phyloP scores from a whole-genome alignment of 2,888 invertebrate species.

The Oxystoma pomonae region DNA sequence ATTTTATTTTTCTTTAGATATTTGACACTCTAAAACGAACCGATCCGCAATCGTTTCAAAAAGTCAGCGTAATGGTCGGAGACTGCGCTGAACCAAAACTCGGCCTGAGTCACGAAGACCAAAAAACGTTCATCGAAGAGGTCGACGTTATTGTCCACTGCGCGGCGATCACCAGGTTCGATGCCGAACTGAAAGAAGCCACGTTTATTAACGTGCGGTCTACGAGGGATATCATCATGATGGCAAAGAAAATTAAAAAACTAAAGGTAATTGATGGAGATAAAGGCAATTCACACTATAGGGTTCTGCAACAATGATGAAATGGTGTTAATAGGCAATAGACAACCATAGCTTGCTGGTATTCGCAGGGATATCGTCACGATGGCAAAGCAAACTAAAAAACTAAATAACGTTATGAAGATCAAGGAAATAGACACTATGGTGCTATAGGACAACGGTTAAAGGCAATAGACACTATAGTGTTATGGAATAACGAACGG shows the following conservation, averaged over 20 bases:
- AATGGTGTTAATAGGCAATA: too few species aligned
- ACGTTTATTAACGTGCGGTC: slow-evolving; percentile 65
- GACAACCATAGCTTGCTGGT: too few species aligned
- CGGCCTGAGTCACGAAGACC: slow-evolving; percentile 52
- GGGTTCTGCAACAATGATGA: too few species aligned
- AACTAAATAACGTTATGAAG: too few species aligned
- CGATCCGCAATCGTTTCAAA: slow-evolving; percentile 51
- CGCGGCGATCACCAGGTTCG: slow-evolving; percentile 70
- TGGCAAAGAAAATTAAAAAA: slow-evolving; percentile 51
- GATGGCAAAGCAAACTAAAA: too few species aligned
- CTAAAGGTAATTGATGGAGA: slow-evolving; percentile 59
- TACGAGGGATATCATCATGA: slow-evolving; percentile 57
- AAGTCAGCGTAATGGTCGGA: slow-evolving; percentile 55
- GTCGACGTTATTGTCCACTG: slow-evolving; percentile 67
- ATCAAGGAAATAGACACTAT: too few species aligned
- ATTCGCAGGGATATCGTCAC: too few species aligned
- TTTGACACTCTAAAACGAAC: slow-evolving; percentile 51
- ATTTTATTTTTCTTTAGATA: slow-evolving; percentile 45
- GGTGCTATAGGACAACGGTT: too few species aligned
- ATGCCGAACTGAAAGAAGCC: slow-evolving; percentile 63
- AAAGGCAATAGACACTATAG: too few species aligned
- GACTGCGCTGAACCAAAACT: slow-evolving; percentile 52
- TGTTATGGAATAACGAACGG: too few species aligned
- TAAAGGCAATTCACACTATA: too few species aligned
- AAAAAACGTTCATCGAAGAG: slow-evolving; percentile 49